These are phyloP conservation scores for Menidia menidia DNA, from an alignment of 2,797 vertebrate species.

Conservation along the genomic window DNA sequence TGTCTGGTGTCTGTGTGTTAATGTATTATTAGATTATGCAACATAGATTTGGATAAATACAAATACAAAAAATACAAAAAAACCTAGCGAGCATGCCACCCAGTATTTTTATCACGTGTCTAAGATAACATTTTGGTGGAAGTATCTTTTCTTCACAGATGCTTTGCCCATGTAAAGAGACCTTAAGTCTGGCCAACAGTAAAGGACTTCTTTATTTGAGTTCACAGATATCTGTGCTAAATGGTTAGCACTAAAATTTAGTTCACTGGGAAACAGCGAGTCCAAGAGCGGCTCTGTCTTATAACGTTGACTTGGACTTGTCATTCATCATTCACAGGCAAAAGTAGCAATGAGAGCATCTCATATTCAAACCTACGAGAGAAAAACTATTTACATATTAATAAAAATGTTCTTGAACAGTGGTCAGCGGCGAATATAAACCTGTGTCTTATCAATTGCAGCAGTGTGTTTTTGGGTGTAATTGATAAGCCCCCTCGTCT, in stretches of 20 bases:
- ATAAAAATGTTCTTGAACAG: background rate
- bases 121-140: too few relatives aligned
- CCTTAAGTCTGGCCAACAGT: conserved; percentile 4
- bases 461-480: background rate
- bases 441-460: background rate
- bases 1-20: too few relatives aligned
- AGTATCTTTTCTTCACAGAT: too few relatives aligned
- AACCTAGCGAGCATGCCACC: too few relatives aligned
- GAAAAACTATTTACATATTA: background rate
- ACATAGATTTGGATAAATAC: too few relatives aligned
- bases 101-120: too few relatives aligned
- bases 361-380: background rate
- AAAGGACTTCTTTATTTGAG: conserved; percentile 25
- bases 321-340: background rate
- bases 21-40: too few relatives aligned
- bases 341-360: background rate
- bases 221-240: conserved; percentile 5
- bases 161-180: background rate
- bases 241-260: conserved; percentile 7
- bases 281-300: background rate
- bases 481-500: background rate
- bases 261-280: background rate
- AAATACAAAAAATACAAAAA: too few relatives aligned
- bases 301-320: background rate
- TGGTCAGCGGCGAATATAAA: background rate